phyloP scores from a whole-genome alignment of 1,140 invertebrate species.

The Phenacoccus solenopsis region DNA sequence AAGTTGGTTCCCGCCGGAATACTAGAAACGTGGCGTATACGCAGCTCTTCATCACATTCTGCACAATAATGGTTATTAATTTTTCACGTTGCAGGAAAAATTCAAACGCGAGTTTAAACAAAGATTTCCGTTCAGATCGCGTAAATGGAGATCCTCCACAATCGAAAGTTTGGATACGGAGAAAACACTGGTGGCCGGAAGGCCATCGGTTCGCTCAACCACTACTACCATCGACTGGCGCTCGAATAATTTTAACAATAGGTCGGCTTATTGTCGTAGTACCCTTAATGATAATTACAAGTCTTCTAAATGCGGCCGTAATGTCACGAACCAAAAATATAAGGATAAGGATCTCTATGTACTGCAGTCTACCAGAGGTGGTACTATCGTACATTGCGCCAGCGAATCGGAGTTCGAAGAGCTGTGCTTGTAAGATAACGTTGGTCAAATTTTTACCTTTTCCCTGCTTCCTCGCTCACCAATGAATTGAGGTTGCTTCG shows the following conservation, averaged over 20 bases:
- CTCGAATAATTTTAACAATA: conserved; percentile 10
- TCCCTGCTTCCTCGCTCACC: background rate
- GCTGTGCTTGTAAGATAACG: conserved; percentile 26
- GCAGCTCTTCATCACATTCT: background rate
- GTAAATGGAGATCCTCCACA: conserved; percentile 32
- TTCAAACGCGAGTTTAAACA: conserved; percentile 56
- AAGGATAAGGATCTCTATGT: conserved; percentile 25
- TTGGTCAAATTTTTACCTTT: background rate
- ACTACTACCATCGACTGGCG: conserved; percentile 20
- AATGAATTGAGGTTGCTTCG: too few species aligned
- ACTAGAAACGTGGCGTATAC: conserved; percentile 5
- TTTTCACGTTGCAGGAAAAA: conserved; percentile 44
- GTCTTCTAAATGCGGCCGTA: background rate
- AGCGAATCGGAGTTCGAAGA: conserved; percentile 25
- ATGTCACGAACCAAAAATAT: background rate
- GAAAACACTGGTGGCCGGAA: conserved; percentile 20
- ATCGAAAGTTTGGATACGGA: conserved; percentile 32
- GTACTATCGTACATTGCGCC: conserved; percentile 20
- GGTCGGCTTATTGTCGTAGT: background rate
- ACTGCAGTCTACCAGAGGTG: conserved; percentile 20
- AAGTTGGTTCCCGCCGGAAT: too few species aligned
- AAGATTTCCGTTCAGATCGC: conserved; percentile 40
- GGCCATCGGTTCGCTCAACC: conserved; percentile 23
- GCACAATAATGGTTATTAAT: background rate
- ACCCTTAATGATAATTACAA: conserved; percentile 5